phyloP scores from a whole-genome alignment of 2,113 vertebrate genomes.

The Dendropsophus ebraccatus region DNA sequence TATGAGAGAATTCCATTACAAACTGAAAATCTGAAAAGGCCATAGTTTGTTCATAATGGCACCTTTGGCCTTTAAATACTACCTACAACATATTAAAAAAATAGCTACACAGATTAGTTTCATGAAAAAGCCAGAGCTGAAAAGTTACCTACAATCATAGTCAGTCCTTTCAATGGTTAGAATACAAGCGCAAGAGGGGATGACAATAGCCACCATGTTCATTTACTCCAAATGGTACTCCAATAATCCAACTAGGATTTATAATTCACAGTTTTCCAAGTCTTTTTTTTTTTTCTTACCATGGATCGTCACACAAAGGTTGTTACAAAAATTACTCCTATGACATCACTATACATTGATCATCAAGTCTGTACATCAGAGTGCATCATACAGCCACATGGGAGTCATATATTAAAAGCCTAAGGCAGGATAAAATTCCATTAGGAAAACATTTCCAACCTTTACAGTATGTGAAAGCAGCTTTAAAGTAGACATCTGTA shows the following conservation, averaged over 20 bases:
- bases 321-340: background rate
- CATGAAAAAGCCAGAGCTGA: conserved; percentile 70
- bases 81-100: conserved; percentile 61
- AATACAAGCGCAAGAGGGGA: background rate
- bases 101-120: conserved; percentile 68
- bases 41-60: conserved; percentile 10
- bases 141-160: conserved; percentile 77
- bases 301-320: background rate
- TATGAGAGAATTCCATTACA: conserved; percentile 60
- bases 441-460: background rate
- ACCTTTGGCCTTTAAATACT: conserved; percentile 18
- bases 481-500: too few relatives aligned
- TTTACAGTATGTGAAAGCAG: background rate
- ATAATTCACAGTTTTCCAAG: background rate
- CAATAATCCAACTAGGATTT: background rate
- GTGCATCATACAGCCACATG: background rate
- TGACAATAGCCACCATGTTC: background rate
- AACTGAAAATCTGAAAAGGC: background rate
- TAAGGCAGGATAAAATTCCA: background rate
- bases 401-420: background rate
- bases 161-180: conserved; percentile 63
- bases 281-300: background rate
- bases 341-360: background rate
- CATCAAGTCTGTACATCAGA: background rate
- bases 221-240: background rate